A percentile compares a stretch with the other conserved stretches of the same genome.
Conservation (phyloP, 2,888 invertebrate genomes). For the Timema podura region DNA sequence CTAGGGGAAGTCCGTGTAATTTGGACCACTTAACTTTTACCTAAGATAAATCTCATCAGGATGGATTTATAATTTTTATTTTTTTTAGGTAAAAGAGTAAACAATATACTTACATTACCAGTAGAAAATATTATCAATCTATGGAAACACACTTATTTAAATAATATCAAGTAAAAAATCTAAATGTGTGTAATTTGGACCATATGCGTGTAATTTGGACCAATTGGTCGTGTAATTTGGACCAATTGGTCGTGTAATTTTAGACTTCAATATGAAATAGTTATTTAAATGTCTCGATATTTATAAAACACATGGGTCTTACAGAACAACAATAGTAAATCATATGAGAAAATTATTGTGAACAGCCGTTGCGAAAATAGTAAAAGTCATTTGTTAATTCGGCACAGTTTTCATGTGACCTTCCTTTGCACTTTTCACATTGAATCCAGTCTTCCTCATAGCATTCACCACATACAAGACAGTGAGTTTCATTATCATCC, state of each 20-base stretch:
- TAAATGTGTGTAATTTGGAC: too few species aligned
- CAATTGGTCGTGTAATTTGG: conserved; percentile 2
- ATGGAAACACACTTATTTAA: too few species aligned
- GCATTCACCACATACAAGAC: neutral
- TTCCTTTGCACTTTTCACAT: too few species aligned
- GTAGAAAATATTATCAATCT: too few species aligned
- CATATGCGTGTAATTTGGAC: conserved; percentile 10
- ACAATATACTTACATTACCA: too few species aligned
- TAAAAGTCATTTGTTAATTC: neutral
- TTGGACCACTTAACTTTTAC: too few species aligned
- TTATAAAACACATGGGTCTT: neutral
- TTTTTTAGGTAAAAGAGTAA: too few species aligned
- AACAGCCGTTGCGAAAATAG: neutral
- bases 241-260: conserved; percentile 1
- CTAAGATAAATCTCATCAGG: too few species aligned
- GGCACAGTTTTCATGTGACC: neutral
- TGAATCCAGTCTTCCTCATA: neutral
- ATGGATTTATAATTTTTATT: too few species aligned
- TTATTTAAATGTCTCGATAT: neutral
- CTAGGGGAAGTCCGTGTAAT: too few species aligned
- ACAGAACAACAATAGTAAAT: neutral
- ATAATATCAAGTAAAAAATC: too few species aligned
- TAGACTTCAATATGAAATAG: neutral
- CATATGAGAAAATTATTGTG: neutral
- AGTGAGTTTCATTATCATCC: neutral